A percentile compares a stretch with the other conserved stretches of the same genome.
Evolutionary conservation across 2,797 vertebrate genomes (phyloP).

Genomic region (Leuciscus waleckii): DNA sequence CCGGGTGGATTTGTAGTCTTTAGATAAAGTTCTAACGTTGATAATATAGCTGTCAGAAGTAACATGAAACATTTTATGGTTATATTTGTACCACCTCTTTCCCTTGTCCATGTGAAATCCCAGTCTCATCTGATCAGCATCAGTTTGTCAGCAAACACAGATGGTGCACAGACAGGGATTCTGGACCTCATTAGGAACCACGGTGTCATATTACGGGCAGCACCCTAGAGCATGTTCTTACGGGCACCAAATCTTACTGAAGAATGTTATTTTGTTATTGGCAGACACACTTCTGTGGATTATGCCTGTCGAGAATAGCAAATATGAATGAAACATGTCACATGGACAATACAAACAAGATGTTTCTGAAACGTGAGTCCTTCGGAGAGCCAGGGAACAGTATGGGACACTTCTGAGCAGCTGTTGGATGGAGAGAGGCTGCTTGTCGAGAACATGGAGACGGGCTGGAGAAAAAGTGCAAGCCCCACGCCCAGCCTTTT

Average conservation of each 20-base stretch:
- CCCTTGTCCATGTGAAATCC: constrained; percentile 16
- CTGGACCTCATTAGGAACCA: constrained; percentile 32
- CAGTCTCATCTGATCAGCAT: constrained; percentile 14
- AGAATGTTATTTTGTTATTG: background rate
- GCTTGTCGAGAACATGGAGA: constrained; percentile 12
- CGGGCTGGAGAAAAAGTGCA: background rate
- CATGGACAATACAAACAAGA: constrained; percentile 14
- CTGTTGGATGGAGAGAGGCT: background rate
- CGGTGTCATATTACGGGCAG: constrained; percentile 6
- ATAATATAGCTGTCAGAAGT: background rate
- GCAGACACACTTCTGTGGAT: background rate
- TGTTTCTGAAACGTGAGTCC: constrained; percentile 16
- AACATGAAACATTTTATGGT: background rate
- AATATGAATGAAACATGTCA: constrained; percentile 2
- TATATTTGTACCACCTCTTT: background rate
- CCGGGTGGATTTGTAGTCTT: background rate
- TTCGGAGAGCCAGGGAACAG: background rate
- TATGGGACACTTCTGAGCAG: background rate
- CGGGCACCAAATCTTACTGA: background rate
- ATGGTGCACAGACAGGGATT: constrained; percentile 34
- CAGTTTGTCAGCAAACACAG: constrained; percentile 24
- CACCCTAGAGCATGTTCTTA: background rate
- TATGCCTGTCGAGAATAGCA: background rate
- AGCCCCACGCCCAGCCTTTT: constrained; percentile 39
- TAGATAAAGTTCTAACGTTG: background rate